Percentiles rank a stretch among this genome's conserved stretches.
phyloP scores from a whole-genome alignment of 2,113 vertebrate genomes.

The Neoarius graeffei region DNA sequence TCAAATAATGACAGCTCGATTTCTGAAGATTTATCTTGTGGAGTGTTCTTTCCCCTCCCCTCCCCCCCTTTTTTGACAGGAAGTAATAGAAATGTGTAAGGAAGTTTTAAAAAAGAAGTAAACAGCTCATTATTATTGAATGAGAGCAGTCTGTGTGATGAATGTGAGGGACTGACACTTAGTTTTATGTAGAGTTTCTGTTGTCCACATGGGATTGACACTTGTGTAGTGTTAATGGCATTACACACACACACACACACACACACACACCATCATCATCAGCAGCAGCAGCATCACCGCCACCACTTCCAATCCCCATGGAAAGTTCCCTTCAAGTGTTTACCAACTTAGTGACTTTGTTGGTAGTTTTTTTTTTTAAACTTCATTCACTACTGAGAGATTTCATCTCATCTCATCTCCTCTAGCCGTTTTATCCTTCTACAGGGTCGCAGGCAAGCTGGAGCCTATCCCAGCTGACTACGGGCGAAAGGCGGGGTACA shows the following conservation, averaged over 20 bases:
- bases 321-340: not conserved
- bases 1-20: slow-evolving; percentile 26
- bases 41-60: not conserved
- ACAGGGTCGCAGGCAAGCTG: too few species aligned
- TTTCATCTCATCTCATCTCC: too few species aligned
- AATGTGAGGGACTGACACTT: not conserved
- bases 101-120: not conserved
- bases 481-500: too few species aligned
- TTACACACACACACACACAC: not conserved
- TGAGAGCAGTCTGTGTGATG: slow-evolving; percentile 1
- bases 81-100: not conserved
- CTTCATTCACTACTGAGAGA: too few species aligned
- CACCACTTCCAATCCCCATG: not conserved
- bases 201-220: not conserved
- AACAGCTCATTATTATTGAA: slow-evolving; percentile 24
- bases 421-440: too few species aligned
- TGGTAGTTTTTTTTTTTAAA: not conserved
- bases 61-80: not conserved
- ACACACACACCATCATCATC: not conserved
- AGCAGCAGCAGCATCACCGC: not conserved
- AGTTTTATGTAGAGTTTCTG: not conserved
- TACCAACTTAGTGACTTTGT: not conserved
- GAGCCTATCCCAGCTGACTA: too few species aligned
- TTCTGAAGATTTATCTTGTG: slow-evolving; percentile 29
- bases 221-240: not conserved